phyloP scores from a whole-genome alignment of 2,888 invertebrate genomes.

The Branchellion lobata region DNA sequence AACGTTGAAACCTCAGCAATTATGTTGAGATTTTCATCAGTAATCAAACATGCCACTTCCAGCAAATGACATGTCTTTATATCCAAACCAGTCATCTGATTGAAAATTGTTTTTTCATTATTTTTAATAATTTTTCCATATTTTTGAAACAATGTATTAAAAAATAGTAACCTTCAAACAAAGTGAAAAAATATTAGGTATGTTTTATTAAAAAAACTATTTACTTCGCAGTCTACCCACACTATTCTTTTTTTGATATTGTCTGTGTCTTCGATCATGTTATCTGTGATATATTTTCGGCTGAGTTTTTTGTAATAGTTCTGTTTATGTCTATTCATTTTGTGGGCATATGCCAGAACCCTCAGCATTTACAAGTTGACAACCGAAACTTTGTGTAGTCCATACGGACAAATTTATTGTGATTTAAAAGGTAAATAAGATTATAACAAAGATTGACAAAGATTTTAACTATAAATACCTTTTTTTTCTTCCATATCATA shows the following conservation, averaged over 20 bases:
- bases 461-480: too few relatives aligned
- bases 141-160: slow-evolving; percentile 1
- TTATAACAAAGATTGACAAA: too few relatives aligned
- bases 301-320: not conserved
- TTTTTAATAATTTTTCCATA: not conserved
- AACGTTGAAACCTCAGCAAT: slow-evolving; percentile 72
- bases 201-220: not conserved
- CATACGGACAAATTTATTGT: too few relatives aligned
- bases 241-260: slow-evolving; percentile 44
- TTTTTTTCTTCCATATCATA: too few relatives aligned
- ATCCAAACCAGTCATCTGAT: slow-evolving; percentile 84
- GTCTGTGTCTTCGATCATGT: not conserved
- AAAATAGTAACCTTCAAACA: too few relatives aligned
- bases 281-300: not conserved
- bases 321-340: slow-evolving; percentile 6
- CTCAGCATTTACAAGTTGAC: too few relatives aligned
- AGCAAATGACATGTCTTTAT: slow-evolving; percentile 75
- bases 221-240: slow-evolving; percentile 49
- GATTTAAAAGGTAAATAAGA: too few relatives aligned
- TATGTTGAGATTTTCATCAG: slow-evolving; percentile 76
- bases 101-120: not conserved
- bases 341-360: not conserved
- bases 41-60: slow-evolving; percentile 85
- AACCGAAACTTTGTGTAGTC: too few relatives aligned
- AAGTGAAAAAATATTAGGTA: not conserved